A percentile compares a stretch with the other conserved stretches of the same genome.
These are phyloP conservation scores for Drosophila erecta DNA, from an alignment of 1,140 invertebrate genomes.

Conservation along the genomic window DNA sequence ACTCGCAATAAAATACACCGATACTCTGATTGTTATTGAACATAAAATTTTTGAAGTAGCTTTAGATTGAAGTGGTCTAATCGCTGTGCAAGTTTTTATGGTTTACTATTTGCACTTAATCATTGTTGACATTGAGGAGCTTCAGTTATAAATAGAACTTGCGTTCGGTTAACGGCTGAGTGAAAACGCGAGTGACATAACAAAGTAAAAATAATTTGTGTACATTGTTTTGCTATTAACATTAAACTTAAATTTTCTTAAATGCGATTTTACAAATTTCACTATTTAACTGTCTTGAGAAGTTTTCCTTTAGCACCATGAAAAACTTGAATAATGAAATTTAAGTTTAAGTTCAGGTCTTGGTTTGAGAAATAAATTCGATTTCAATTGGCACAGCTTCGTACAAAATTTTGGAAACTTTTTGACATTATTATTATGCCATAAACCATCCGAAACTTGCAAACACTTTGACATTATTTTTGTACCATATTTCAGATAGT, in stretches of 20 bases:
- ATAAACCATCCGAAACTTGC: background rate
- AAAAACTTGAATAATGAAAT: background rate
- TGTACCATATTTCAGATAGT: too few relatives aligned
- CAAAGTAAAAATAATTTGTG: background rate
- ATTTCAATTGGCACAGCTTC: background rate
- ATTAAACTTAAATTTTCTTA: background rate
- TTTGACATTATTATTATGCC: background rate
- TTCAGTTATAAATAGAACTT: slow-evolving; percentile 23
- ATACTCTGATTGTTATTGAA: slow-evolving; percentile 28
- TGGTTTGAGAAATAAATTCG: background rate
- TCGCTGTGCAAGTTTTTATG: slow-evolving; percentile 17
- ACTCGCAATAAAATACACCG: slow-evolving; percentile 20
- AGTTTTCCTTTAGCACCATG: too few relatives aligned
- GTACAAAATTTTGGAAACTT: background rate
- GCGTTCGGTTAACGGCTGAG: background rate
- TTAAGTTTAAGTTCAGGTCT: background rate
- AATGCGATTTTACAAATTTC: background rate
- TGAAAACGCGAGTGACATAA: background rate
- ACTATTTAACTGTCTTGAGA: too few relatives aligned
- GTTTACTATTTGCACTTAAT: slow-evolving; percentile 6
- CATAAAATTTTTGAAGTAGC: slow-evolving; percentile 17
- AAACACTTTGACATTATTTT: background rate
- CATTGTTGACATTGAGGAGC: slow-evolving; percentile 22
- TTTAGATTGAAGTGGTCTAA: slow-evolving; percentile 25
- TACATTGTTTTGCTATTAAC: background rate